Percentiles rank a stretch among this genome's conserved stretches.
Conservation (phyloP, 2,797 vertebrate genomes). For the Selene dorsalis region DNA sequence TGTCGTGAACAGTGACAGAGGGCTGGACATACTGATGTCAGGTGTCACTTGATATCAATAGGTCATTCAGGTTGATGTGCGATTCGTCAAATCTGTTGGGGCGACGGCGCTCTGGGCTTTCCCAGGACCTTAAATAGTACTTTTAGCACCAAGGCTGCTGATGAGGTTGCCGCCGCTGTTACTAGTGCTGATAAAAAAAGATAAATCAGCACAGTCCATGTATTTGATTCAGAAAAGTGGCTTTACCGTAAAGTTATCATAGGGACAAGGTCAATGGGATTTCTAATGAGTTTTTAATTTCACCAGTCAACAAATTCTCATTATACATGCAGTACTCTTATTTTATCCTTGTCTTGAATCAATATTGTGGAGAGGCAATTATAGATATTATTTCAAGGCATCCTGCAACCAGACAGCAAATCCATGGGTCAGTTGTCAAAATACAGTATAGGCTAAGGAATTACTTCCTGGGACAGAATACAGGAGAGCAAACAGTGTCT, state of each 20-base stretch:
- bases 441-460: constrained; percentile 67
- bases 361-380: constrained; percentile 80
- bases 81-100: constrained; percentile 48
- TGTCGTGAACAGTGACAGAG: constrained; percentile 51
- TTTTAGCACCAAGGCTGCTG: neutral
- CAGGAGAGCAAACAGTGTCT: constrained; percentile 46
- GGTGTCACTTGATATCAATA: constrained; percentile 64
- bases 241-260: constrained; percentile 68
- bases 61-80: constrained; percentile 42
- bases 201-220: constrained; percentile 62
- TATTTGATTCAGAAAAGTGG: constrained; percentile 53
- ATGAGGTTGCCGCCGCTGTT: neutral
- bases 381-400: constrained; percentile 83
- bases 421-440: constrained; percentile 75
- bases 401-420: constrained; percentile 79
- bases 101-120: constrained; percentile 34
- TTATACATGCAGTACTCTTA: constrained; percentile 74
- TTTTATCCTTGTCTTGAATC: constrained; percentile 80
- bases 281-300: constrained; percentile 84
- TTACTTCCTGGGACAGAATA: constrained; percentile 67
- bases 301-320: constrained; percentile 78
- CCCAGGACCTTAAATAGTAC: constrained; percentile 30
- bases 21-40: constrained; percentile 57
- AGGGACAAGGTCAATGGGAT: constrained; percentile 78
- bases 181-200: neutral